A percentile compares a stretch with the other conserved stretches of the same genome.
Conservation (phyloP, 2,888 invertebrate genomes). For the Atethmia centrago region DNA sequence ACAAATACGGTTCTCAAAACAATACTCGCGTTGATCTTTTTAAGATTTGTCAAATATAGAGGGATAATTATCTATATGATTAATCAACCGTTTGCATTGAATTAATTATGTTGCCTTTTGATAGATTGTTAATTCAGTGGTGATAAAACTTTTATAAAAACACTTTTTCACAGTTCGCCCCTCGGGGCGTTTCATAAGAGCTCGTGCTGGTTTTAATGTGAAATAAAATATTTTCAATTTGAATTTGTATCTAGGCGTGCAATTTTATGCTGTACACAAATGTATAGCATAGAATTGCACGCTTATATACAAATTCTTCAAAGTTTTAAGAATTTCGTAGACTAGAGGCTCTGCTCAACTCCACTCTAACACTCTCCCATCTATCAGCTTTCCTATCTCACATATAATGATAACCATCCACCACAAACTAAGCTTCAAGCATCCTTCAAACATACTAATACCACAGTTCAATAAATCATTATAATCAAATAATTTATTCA, state of each 20-base stretch:
- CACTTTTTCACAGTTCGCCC: not conserved
- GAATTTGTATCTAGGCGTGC: not conserved
- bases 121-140: no score
- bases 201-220: not conserved
- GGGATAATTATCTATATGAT: not conserved
- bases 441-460: constrained; percentile 45
- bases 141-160: not conserved
- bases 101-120: not conserved
- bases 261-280: not conserved
- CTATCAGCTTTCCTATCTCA: not conserved
- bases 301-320: not conserved
- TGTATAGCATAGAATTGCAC: no score
- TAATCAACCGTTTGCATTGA: not conserved
- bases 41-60: not conserved
- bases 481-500: constrained; percentile 66
- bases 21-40: not conserved
- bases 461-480: constrained; percentile 52
- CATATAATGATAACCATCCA: not conserved
- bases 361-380: not conserved
- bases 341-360: not conserved
- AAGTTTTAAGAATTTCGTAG: not conserved
- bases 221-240: not conserved
- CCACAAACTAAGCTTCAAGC: not conserved
- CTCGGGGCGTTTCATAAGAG: not conserved
- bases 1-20: not conserved